Percentiles rank a stretch among this genome's conserved stretches.
Evolutionary conservation across 2,888 invertebrate genomes (phyloP).

Genomic region (Omphaloscelis lunosa): DNA sequence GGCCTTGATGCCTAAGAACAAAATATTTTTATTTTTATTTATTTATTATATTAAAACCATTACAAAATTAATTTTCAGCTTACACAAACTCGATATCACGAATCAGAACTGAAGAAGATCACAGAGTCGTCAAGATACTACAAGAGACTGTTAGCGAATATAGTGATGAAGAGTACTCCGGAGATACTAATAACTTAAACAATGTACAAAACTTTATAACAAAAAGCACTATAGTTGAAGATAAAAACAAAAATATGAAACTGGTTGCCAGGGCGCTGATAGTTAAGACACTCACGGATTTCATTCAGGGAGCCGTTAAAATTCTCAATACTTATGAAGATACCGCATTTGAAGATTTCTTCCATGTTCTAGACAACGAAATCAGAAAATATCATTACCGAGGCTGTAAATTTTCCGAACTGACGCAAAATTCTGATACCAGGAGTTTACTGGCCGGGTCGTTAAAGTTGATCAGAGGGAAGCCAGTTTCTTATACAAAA

Average conservation of each 20-base stretch:
- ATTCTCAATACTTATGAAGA: conserved; percentile 71
- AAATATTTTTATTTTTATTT: too few species aligned
- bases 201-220: background rate
- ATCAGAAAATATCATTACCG: conserved; percentile 72
- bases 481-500: conserved; percentile 62
- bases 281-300: conserved; percentile 71
- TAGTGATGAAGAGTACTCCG: background rate
- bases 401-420: conserved; percentile 72
- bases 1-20: too few species aligned
- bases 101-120: background rate
- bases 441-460: conserved; percentile 65
- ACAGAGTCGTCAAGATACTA: too few species aligned
- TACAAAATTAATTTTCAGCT: conserved; percentile 11
- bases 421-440: conserved; percentile 63
- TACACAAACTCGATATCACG: background rate
- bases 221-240: background rate
- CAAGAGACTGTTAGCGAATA: background rate
- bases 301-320: conserved; percentile 66
- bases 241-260: background rate
- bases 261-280: background rate
- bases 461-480: conserved; percentile 63
- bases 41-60: background rate
- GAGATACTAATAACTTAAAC: background rate
- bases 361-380: conserved; percentile 70
- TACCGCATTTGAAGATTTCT: conserved; percentile 70